phyloP scores from a whole-genome alignment of 2,797 vertebrate genomes.

The Meriones psammophilus region DNA sequence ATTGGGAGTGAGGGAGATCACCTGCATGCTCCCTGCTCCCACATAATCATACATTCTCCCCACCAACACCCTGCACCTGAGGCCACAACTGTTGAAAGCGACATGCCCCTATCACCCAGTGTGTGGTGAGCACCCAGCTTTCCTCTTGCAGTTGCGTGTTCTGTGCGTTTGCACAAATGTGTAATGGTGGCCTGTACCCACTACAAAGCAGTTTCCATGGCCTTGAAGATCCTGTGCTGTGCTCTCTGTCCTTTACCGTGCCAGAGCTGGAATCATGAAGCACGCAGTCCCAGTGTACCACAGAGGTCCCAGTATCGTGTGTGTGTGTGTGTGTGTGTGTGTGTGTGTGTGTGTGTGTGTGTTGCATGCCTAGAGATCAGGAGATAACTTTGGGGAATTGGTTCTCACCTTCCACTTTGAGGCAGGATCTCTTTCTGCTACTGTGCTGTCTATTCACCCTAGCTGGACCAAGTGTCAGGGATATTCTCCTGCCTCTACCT shows the following conservation, averaged over 20 bases:
- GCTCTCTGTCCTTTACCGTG: not conserved
- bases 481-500: not conserved
- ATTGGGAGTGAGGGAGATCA: not conserved
- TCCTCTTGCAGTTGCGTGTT: not conserved
- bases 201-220: too few species aligned
- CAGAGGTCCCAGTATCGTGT: not conserved
- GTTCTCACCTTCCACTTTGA: not conserved
- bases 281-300: not conserved
- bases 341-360: not conserved
- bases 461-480: not conserved
- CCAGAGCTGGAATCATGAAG: not conserved
- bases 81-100: too few species aligned
- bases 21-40: too few species aligned
- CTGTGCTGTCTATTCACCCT: not conserved
- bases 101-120: not conserved
- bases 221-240: not conserved
- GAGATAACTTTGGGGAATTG: not conserved
- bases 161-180: not conserved
- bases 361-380: not conserved
- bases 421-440: not conserved
- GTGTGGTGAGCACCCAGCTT: rapidly evolving
- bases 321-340: not conserved
- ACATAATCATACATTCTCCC: not conserved
- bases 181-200: too few species aligned
- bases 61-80: not conserved